A percentile compares a stretch with the other conserved stretches of the same genome.
Evolutionary conservation across 53 echinoderm and acorn worm species (phyloP).

Genomic region (Hippasteria phrygiana): DNA sequence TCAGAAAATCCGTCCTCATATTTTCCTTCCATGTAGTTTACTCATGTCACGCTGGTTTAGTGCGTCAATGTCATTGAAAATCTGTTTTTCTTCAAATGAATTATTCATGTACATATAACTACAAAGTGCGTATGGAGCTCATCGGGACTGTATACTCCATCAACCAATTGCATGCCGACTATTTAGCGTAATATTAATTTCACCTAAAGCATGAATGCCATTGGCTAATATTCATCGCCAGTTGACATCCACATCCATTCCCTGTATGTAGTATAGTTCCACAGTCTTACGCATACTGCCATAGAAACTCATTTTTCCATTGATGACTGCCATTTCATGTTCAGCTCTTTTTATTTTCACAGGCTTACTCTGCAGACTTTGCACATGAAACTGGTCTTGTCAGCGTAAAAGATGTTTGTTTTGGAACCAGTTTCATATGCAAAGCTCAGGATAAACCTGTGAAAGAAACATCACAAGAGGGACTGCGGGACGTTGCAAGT

Average conservation of each 20-base stretch:
- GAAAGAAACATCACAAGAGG: conserved; percentile 4
- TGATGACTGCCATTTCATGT: not conserved
- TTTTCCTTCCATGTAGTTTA: too few relatives aligned
- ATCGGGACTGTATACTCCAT: too few relatives aligned
- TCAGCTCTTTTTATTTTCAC: not conserved
- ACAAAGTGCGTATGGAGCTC: not conserved
- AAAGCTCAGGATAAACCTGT: not conserved
- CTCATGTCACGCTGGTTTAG: too few relatives aligned
- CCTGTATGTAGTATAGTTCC: not conserved
- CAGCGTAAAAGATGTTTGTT: not conserved
- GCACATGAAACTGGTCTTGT: not conserved
- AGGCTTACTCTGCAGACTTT: not conserved
- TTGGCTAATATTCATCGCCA: not conserved
- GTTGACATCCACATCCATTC: not conserved
- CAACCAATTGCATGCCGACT: too few relatives aligned
- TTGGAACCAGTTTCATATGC: not conserved
- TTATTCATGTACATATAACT: too few relatives aligned
- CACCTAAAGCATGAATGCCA: too few relatives aligned
- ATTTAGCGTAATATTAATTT: too few relatives aligned
- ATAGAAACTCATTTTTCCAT: not conserved
- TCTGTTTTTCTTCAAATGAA: too few relatives aligned
- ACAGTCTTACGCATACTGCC: not conserved
- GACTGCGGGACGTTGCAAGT: conserved; percentile 58
- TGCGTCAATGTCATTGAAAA: too few relatives aligned
- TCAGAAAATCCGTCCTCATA: not conserved